These are phyloP conservation scores for Spicauda simplicius DNA, from an alignment of 2,888 invertebrate species.

Conservation along the genomic window DNA sequence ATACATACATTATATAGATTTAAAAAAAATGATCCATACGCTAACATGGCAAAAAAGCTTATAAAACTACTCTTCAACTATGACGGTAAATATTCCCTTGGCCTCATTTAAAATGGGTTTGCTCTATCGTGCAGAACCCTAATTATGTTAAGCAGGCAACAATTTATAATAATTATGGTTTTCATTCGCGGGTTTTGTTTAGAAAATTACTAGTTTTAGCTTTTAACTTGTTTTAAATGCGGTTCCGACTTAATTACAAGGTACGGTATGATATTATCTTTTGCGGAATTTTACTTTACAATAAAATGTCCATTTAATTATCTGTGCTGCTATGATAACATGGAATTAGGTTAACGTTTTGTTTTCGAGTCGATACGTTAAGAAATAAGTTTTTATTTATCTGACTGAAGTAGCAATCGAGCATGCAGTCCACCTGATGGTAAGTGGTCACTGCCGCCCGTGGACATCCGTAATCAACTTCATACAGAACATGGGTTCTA, in stretches of 20 bases:
- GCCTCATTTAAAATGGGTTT: constrained; percentile 34
- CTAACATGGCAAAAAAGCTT: too few species aligned
- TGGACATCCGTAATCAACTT: too few species aligned
- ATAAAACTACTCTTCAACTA: too few species aligned
- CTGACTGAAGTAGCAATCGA: too few species aligned
- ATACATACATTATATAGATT: too few species aligned
- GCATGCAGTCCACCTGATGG: too few species aligned
- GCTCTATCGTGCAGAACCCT: constrained; percentile 31
- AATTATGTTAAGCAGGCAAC: constrained; percentile 37
- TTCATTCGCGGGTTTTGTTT: constrained; percentile 36
- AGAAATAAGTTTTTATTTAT: too few species aligned
- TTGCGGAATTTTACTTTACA: constrained; percentile 8
- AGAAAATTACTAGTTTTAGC: constrained; percentile 39
- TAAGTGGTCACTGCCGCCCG: too few species aligned
- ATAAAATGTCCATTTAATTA: constrained; percentile 17
- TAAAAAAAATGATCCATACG: too few species aligned
- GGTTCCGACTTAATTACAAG: constrained; percentile 32
- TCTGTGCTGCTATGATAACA: neutral
- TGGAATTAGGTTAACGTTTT: too few species aligned
- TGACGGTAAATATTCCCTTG: constrained; percentile 19
- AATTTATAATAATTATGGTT: constrained; percentile 38
- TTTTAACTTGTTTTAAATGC: constrained; percentile 37
- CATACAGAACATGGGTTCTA: too few species aligned
- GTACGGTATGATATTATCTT: constrained; percentile 9
- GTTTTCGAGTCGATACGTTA: too few species aligned